A percentile compares a stretch with the other conserved stretches of the same genome.
Evolutionary conservation across 1,140 invertebrate species (phyloP).

Genomic region (Portunus trituberculatus): DNA sequence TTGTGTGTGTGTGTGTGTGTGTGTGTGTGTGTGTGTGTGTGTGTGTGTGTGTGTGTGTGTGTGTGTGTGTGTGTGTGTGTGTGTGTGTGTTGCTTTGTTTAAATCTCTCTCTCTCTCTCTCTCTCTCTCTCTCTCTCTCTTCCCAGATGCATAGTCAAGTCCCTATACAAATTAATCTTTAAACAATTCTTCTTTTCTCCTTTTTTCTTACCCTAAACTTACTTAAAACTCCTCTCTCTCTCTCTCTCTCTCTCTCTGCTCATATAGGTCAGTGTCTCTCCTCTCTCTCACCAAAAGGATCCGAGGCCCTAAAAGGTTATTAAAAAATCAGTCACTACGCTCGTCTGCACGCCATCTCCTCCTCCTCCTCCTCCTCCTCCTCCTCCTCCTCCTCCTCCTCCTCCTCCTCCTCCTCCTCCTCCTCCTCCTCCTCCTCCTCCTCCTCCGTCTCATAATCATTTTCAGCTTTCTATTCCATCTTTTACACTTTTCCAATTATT

Average conservation of each 20-base stretch:
- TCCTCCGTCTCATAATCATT: too few species aligned
- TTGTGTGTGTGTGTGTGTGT: too few species aligned
- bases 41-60: too few species aligned
- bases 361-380: neutral
- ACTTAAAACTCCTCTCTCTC: neutral
- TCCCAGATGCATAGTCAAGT: neutral
- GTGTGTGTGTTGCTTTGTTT: too few species aligned
- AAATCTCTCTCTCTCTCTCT: too few species aligned
- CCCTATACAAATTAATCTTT: too few species aligned
- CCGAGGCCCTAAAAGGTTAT: neutral
- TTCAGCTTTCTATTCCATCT: too few species aligned
- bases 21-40: too few species aligned
- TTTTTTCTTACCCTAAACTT: neutral
- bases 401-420: too few species aligned
- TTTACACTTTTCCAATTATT: neutral
- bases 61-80: too few species aligned
- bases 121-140: neutral
- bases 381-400: too few species aligned
- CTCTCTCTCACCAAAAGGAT: neutral
- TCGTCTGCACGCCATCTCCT: neutral
- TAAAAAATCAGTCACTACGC: neutral
- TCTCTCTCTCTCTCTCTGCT: neutral
- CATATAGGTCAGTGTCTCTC: neutral
- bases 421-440: too few species aligned
- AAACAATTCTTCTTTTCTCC: neutral